Percentiles rank a stretch among this genome's conserved stretches.
Evolutionary conservation across 2,888 invertebrate species (phyloP).

Genomic region (Apeira syringaria): DNA sequence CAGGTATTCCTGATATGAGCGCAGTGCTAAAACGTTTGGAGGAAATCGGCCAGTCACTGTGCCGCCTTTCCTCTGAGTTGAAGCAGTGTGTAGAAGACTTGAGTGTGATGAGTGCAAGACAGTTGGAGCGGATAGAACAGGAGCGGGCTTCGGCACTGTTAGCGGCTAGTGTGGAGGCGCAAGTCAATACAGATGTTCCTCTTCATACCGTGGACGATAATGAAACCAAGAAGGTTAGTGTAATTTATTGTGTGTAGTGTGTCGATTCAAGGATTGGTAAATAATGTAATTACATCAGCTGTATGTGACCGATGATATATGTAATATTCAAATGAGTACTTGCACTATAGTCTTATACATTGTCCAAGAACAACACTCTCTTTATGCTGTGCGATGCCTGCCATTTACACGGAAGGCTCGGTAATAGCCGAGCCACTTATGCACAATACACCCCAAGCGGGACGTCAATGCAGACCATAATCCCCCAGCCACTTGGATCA

Average conservation of each 20-base stretch:
- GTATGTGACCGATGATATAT: too few relatives aligned
- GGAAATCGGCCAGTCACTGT: conserved; percentile 87
- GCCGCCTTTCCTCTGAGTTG: conserved; percentile 87
- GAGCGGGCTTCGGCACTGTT: conserved; percentile 87
- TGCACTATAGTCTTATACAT: too few relatives aligned
- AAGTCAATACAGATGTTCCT: conserved; percentile 81
- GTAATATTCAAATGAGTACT: too few relatives aligned
- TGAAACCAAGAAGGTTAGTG: conserved; percentile 89
- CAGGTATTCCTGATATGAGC: conserved; percentile 61
- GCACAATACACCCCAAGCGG: too few relatives aligned
- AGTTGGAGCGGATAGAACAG: conserved; percentile 84
- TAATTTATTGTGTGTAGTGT: background rate
- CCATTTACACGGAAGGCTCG: too few relatives aligned
- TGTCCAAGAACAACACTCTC: too few relatives aligned
- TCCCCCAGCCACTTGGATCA: too few relatives aligned
- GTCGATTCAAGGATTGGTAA: too few relatives aligned
- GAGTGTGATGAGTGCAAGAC: conserved; percentile 86
- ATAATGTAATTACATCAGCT: too few relatives aligned
- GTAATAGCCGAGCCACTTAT: too few relatives aligned
- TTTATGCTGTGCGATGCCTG: too few relatives aligned
- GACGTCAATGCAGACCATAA: too few relatives aligned
- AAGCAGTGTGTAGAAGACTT: conserved; percentile 89
- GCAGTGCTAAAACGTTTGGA: conserved; percentile 86
- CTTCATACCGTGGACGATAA: conserved; percentile 82
- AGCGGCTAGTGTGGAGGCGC: conserved; percentile 86